Base-by-base conservation (phyloP, 2,797 vertebrate species). In the Schizopygopsis pylzovi region DNA sequence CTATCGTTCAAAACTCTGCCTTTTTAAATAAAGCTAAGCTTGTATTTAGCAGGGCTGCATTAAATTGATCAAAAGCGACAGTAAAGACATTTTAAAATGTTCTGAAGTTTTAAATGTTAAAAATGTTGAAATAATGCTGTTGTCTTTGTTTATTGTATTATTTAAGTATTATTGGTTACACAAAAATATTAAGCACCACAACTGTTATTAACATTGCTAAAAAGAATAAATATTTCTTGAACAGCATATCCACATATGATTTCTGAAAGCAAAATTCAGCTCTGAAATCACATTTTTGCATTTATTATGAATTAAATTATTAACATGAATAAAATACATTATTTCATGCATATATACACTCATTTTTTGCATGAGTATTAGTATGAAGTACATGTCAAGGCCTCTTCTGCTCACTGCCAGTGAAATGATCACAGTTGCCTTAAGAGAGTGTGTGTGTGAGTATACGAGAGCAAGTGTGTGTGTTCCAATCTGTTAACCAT, bases 401-500 rank as follows among this genome's bases (percentile, higher is more conserved):
- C 67, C 79, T 37, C 37, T 37, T 43, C 16, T 63, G 43, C 61
- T 33, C 33, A 77, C 77, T 72, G 45, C 28, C 84, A 81, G 56
- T 87, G 81, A 83, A 73, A 49, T 54, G 33, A 75, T 79, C 56
- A 75, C 16, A 56, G 16, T 12, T 47, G 82, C n/a, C 67, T 79
- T 45, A 11, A n/a, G 49, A n/a, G 49, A 47, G 52, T 63, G 72
- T 83, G 39, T 7, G 45, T 71, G 65, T 41, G 6, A 15, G 33
- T 54, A 39, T 52, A 54, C 2, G 13, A 39, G 4, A n/a, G 37
- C 73, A 78, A 67, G 37, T 45, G 76, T 71, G 61, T 25, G 7
- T 79, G 52, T 80, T 43, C 43, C 20, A 45, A 81, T 83, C 87
- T 72, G 84, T 78, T 70, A 85, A 43, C 41, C 18, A 41, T 70